Conservation (phyloP, 2,888 invertebrate species). For the Acronicta leporina region DNA sequence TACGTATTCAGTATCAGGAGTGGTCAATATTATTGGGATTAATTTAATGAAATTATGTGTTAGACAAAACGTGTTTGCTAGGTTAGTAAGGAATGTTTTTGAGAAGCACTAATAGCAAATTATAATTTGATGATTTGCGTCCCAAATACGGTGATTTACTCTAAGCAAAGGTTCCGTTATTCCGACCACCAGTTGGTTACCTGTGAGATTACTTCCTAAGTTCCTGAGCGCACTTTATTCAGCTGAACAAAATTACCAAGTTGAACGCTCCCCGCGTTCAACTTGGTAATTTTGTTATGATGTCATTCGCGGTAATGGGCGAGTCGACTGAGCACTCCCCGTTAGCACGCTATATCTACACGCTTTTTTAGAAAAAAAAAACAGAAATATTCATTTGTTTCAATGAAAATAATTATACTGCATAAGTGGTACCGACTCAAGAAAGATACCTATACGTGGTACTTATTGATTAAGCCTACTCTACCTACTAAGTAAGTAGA, state of each 20-base stretch:
- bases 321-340: slow-evolving; percentile 28
- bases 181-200: slow-evolving; percentile 45
- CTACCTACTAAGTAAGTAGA: no score
- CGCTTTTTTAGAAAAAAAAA: slow-evolving; percentile 13
- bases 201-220: slow-evolving; percentile 51
- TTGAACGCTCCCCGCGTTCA: no score
- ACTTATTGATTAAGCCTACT: no score
- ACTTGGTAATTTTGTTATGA: slow-evolving; percentile 65
- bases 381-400: slow-evolving; percentile 21
- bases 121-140: slow-evolving; percentile 36
- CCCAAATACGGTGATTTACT: slow-evolving; percentile 51
- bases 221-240: slow-evolving; percentile 46
- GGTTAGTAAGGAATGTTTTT: slow-evolving; percentile 1
- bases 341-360: slow-evolving; percentile 25
- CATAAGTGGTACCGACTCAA: no score
- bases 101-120: slow-evolving; percentile 9
- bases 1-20: slow-evolving; percentile 20
- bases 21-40: no score
- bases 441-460: no score
- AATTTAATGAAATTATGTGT: neutral
- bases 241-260: no score
- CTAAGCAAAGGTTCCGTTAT: slow-evolving; percentile 48
- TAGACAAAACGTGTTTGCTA: no score
- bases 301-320: slow-evolving; percentile 58
- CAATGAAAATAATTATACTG: neutral